Base-by-base conservation (phyloP, 1,140 invertebrate species). In the Musca vetustissima region DNA sequence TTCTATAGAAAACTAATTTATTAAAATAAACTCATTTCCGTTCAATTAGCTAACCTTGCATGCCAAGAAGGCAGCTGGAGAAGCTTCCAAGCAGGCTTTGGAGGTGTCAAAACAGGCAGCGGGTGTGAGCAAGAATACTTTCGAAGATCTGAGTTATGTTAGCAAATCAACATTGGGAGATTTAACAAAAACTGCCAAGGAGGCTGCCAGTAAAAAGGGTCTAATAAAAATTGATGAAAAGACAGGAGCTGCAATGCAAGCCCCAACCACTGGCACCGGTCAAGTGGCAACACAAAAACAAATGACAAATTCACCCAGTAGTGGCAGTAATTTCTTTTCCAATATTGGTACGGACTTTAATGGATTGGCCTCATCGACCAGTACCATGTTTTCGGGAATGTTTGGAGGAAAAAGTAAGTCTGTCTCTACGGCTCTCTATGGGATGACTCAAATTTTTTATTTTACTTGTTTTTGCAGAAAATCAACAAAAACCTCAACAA, bases 321-420 rank as follows among this genome's bases (percentile, higher is more conserved):
- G 88, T n/a, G 86, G 90, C 25, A 85, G 92, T 59, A 93, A 95
- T 79, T 95, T 96, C 82, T 93, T 96, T 76, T 93, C 92, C 67
- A 94, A 94, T 76, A 92, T 96, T 75, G 92, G 92, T 75, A 93
- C 88, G 21, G 93, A 95, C 83, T 85, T 96, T 28, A 97, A 96
- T 81, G 94, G 93, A 6, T 88, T 96, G 59, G 94, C 94, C 24
- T 90, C 92, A 9, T 93, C 94, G 75, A 96, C 95, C 0, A 91
- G 92, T 6, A 94, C 89, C 75, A 94, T 96, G 89, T 94, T 97
- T 75, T 95, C 92, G 69, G 94, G 94, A 80, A 87, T 96, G 72
- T 96, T 97, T 80, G 91, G 92, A 83, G 83, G 84, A 21, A 88
- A 88, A 81, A 89, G 89, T 87, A 75, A 72, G 76, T 66, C 1